These are phyloP conservation scores for Nothoprocta pentlandii DNA, from an alignment of 2,113 vertebrate species.

Conservation along the genomic window DNA sequence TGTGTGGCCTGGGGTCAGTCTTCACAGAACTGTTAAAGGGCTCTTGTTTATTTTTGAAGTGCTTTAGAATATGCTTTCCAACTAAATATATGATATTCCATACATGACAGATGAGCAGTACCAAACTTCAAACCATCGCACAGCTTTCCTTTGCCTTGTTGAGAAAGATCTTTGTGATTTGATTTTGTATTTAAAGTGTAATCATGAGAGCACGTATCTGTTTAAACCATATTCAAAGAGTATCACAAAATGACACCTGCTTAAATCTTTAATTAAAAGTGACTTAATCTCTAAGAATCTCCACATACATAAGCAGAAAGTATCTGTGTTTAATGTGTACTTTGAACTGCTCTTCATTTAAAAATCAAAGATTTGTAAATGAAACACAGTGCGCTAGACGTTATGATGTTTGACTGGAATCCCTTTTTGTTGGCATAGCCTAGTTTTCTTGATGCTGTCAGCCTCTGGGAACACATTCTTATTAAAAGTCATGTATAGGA, in stretches of 20 bases:
- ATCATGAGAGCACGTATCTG: neutral
- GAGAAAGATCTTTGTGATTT: conserved; percentile 55
- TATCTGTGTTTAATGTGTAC: conserved; percentile 49
- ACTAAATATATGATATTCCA: neutral
- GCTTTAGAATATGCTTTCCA: conserved; percentile 3
- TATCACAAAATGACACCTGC: conserved; percentile 50
- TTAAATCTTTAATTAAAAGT: conserved; percentile 66
- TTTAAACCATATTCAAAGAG: conserved; percentile 44
- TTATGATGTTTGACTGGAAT: conserved; percentile 41
- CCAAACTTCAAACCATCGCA: conserved; percentile 7
- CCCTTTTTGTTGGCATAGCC: conserved; percentile 20
- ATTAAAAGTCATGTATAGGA: neutral
- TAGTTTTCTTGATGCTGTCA: conserved; percentile 12
- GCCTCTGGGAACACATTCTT: neutral
- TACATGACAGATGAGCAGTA: neutral
- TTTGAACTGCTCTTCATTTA: conserved; percentile 64
- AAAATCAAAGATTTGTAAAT: conserved; percentile 70
- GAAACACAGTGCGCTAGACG: neutral
- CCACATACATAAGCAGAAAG: conserved; percentile 40
- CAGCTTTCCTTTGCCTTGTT: conserved; percentile 10
- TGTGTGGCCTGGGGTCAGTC: neutral
- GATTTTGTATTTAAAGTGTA: neutral
- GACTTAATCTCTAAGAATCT: conserved; percentile 61
- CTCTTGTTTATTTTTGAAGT: neutral
- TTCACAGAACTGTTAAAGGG: neutral